Conservation (phyloP, 2,113 vertebrate species). For the Puma concolor region DNA sequence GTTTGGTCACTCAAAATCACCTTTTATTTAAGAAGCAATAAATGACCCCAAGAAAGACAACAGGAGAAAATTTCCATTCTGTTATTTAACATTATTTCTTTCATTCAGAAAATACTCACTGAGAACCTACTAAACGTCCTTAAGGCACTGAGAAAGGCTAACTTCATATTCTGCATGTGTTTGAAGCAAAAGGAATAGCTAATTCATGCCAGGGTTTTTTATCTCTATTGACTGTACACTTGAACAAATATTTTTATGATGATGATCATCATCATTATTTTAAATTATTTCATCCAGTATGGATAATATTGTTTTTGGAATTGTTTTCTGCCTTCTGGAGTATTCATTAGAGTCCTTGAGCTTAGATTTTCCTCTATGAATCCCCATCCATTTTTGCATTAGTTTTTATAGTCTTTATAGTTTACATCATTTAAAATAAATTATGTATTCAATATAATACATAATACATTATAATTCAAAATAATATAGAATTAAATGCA, state of each 20-base stretch:
- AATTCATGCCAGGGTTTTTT: not conserved
- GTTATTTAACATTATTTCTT: not conserved
- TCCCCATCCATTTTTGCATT: not conserved
- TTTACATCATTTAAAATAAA: not conserved
- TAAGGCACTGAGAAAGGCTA: not conserved
- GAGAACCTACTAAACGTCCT: no score
- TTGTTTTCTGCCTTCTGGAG: not conserved
- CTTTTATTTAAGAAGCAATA: not conserved
- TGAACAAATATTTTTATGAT: not conserved
- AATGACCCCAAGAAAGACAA: not conserved
- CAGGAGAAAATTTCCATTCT: not conserved
- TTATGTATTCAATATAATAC: not conserved
- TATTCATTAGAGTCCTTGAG: not conserved
- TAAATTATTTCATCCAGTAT: not conserved
- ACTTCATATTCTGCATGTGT: not conserved
- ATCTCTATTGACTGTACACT: not conserved
- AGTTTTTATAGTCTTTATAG: not conserved
- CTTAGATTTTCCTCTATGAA: not conserved
- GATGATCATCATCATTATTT: not conserved
- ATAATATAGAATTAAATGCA: not conserved
- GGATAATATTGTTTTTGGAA: not conserved
- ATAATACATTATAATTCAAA: not conserved
- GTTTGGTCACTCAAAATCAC: not conserved
- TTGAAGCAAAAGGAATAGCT: not conserved
- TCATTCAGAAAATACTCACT: not conserved